Conservation (phyloP, 2,113 vertebrate genomes). For the Mungos mungo region DNA sequence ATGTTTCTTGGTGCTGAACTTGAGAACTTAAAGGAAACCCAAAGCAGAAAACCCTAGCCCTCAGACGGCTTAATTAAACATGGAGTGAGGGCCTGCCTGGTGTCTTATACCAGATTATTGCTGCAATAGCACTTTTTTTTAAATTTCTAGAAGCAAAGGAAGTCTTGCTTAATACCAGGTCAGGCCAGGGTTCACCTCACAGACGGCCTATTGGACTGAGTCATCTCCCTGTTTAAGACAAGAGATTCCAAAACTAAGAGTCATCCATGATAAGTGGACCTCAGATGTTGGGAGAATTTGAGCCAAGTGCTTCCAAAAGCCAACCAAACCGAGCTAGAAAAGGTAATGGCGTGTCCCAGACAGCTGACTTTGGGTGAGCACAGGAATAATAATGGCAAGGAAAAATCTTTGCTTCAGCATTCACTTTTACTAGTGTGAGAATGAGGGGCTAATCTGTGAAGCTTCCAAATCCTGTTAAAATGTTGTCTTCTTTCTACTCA, state of each 20-base stretch:
- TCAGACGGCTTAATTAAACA: not conserved
- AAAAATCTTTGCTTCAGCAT: not conserved
- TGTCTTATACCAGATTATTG: not conserved
- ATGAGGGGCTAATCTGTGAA: not conserved
- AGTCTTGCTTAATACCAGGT: not conserved
- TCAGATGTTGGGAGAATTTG: not conserved
- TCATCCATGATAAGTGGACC: not conserved
- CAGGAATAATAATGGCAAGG: not conserved
- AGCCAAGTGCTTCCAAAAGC: not conserved
- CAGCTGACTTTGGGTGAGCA: not conserved
- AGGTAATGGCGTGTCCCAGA: not conserved
- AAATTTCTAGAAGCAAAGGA: not conserved
- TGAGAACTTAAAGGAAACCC: not conserved
- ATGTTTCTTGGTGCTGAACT: not conserved
- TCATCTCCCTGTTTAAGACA: not conserved
- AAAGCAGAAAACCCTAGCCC: not conserved
- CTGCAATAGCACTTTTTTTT: accelerated
- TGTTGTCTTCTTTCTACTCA: not conserved
- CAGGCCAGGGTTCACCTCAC: not conserved
- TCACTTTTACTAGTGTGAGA: not conserved
- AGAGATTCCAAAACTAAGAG: not conserved
- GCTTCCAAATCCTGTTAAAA: not conserved
- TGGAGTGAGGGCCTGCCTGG: not conserved
- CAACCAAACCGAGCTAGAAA: not conserved
- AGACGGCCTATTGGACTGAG: not conserved